Evolutionary conservation across 2,113 vertebrate species (phyloP), one percentile per base, ranked within the genome.

Genomic region (Sinocyclocheilus maitianheensis): DNA sequence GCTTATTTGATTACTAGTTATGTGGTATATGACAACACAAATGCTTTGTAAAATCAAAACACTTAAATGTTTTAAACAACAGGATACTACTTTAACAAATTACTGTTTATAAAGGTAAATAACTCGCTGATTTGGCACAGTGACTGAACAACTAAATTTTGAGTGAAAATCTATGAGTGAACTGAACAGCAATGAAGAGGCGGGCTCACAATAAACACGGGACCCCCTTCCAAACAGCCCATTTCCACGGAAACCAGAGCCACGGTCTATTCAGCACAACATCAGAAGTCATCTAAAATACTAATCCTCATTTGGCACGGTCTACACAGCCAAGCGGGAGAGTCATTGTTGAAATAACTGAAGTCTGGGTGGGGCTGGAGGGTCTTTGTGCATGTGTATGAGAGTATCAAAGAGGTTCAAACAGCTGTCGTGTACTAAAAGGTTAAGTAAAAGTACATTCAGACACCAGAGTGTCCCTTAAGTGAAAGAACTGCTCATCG

Each of bases 271-370:
- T 88, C 88, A 87, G 85, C 88, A 91, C 89, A 91, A 93, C 91
- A 91, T 93, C 90, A 93, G 86, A 91, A 94, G 93, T 93, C 91
- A 93, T 92, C 93, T 92, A 90, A 92, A 94, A 93, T 89, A 91
- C 92, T 94, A 93, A 94, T 93, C 94, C 93, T 67, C 89, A 91
- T 72, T 86, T 93, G 91, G 93, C 92, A 91, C 87, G 46, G 34
- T 79, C 90, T 89, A 90, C 77, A 86, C 83, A 91, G 87, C 85
- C 81, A 86, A 82, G 85, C 87, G 89, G 86, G 87, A 71, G 87
- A 88, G 80, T 85, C 88, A 90, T 89, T 92, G 92, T 95, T 93
- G 90, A 93, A 94, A 94, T 92, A 93, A 92, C 93, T 91, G 87
- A 76, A 85, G 80, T 87, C 85, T 72, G 77, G 79, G 88, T 86